Evolutionary conservation across 2,113 vertebrate genomes (phyloP), one percentile per base, ranked within the genome.

Genomic region (Corythaixoides concolor): DNA sequence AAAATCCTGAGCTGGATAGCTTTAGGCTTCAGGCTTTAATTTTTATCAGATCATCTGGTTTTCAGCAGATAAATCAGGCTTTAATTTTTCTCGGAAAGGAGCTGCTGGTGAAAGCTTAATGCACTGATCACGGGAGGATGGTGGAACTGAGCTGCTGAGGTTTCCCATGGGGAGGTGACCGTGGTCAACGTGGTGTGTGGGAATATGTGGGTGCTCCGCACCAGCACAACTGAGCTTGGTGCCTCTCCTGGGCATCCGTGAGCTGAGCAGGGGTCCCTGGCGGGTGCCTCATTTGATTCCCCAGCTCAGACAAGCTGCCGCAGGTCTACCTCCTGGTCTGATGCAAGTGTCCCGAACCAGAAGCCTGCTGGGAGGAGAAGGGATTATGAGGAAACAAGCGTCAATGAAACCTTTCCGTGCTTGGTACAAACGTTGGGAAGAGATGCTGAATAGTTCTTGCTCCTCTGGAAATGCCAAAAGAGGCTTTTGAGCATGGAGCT

Each of bases 151-250:
- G 58, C n/a, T 68, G 33, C 39, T 7, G 6, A 14, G 35, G 27
- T 52, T 60, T 89, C 67, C 35, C 1, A 0, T 6, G 24, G 32
- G 39, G 62, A 66, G 4, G 3, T 14, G 28, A 24, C 27, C 2
- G 0, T 16, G 64, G 15, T 13, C 7, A 2, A 7, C 0, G 7
- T 10, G 55, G 27, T 32, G 14, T 4, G 1, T 43, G 52, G 8
- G 41, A 63, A 5, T 21, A 11, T 0, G 2, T 3, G 30, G 30
- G 32, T 43, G 49, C 39, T 68, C 32, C 69, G 12, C 8, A 4
- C 12, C 6, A 1, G n/a, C 16, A 4, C 1, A 2, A 33, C 50
- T 2, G 12, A 64, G 58, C 76, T 43, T 7, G 1, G 39, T 73
- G 58, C 20, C 52, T 24, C 43, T n/a, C 13, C 52, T 32, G 23